phyloP scores from a whole-genome alignment of 2,888 invertebrate genomes.

The Leptarthrus brevirostris region DNA sequence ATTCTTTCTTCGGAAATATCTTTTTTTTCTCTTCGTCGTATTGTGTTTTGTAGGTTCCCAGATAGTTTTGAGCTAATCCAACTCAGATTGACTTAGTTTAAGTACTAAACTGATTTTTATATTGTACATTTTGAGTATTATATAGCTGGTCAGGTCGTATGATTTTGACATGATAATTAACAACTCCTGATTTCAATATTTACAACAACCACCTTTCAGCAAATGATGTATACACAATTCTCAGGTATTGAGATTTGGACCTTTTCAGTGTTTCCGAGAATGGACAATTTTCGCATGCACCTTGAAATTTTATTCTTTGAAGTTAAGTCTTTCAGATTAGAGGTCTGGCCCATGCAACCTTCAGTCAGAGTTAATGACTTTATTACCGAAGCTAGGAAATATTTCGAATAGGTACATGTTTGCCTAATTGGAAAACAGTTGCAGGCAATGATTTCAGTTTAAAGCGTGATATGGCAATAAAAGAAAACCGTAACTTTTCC shows the following conservation, averaged over 20 bases:
- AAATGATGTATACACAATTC: conserved; percentile 15
- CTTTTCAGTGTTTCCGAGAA: conserved; percentile 18
- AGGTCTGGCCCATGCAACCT: not conserved
- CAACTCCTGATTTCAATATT: conserved; percentile 23
- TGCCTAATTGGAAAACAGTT: conserved; percentile 22
- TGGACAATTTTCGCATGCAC: not conserved
- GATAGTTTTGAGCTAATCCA: conserved; percentile 1
- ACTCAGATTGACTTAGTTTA: conserved; percentile 19
- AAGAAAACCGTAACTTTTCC: too few relatives aligned
- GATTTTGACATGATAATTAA: conserved; percentile 40
- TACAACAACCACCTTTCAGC: conserved; percentile 8
- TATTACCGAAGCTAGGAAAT: conserved; percentile 19
- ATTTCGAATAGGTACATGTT: too few relatives aligned
- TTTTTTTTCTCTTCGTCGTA: conserved; percentile 29
- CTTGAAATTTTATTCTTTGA: not conserved
- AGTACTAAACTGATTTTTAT: conserved; percentile 8
- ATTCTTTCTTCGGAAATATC: conserved; percentile 52
- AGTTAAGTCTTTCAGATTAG: not conserved
- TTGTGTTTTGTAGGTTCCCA: conserved; percentile 15
- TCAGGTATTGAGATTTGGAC: not conserved
- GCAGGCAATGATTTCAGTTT: not conserved
- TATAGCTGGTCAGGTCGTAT: not conserved
- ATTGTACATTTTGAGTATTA: not conserved
- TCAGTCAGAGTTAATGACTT: conserved; percentile 36
- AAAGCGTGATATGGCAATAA: too few relatives aligned